phyloP scores from a whole-genome alignment of 2,113 vertebrate species.

The Corythoichthys intestinalis region DNA sequence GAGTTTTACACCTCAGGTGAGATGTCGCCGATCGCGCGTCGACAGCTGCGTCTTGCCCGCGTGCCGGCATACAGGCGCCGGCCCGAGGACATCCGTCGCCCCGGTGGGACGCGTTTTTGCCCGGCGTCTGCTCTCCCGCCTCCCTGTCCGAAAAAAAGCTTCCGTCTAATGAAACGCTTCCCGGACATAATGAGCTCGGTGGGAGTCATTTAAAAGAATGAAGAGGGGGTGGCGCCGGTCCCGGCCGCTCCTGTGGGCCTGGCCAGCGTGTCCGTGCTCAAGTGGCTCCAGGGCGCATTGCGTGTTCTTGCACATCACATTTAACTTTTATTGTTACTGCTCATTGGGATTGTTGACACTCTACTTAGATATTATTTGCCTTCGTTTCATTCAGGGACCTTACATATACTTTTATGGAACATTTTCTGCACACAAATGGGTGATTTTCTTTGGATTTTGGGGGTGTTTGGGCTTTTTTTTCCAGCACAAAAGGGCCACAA shows the following conservation, averaged over 20 bases:
- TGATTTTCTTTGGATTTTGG: too few species aligned
- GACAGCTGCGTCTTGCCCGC: background rate
- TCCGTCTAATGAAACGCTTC: constrained; percentile 55
- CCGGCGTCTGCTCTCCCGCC: background rate
- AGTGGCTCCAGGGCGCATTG: constrained; percentile 21
- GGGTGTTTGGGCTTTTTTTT: too few species aligned
- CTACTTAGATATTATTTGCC: background rate
- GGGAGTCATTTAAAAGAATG: constrained; percentile 53
- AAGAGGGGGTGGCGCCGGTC: constrained; percentile 50
- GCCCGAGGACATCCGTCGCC: constrained; percentile 22
- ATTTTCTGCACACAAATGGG: background rate
- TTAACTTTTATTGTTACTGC: background rate
- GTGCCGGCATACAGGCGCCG: constrained; percentile 35
- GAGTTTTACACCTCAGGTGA: constrained; percentile 25
- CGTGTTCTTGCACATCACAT: background rate
- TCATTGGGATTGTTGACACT: background rate
- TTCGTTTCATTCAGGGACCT: background rate
- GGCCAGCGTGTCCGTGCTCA: constrained; percentile 45
- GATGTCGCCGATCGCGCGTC: background rate
- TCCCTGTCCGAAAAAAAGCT: constrained; percentile 29
- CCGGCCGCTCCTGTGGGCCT: constrained; percentile 32
- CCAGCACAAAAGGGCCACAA: too few species aligned
- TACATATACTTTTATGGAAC: background rate
- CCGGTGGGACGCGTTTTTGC: constrained; percentile 7
- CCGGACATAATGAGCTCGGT: constrained; percentile 45